These are phyloP conservation scores for Euglossa dilemma DNA, from an alignment of 1,140 invertebrate genomes.

Conservation along the genomic window DNA sequence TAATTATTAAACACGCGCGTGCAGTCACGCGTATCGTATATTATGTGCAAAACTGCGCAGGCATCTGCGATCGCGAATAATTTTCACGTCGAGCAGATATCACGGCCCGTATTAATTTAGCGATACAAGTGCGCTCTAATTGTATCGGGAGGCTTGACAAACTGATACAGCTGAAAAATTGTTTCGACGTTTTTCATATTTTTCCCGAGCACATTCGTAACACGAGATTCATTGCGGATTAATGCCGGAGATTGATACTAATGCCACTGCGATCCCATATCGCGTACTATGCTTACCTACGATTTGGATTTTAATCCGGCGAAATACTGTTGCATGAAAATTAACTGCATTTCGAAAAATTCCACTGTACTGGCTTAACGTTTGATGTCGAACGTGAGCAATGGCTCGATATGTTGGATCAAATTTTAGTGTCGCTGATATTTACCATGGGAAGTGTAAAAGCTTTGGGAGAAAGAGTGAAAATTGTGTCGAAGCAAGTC, in stretches of 20 bases:
- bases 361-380: not conserved
- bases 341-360: not conserved
- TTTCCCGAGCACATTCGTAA: not conserved
- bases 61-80: not conserved
- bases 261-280: not conserved
- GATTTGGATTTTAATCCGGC: not conserved
- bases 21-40: not conserved
- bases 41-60: not conserved
- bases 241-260: not conserved
- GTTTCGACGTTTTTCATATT: not conserved
- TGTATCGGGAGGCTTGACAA: not conserved
- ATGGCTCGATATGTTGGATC: no score
- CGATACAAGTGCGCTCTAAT: conserved; percentile 10
- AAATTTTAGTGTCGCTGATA: no score
- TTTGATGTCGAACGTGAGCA: no score
- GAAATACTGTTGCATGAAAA: not conserved
- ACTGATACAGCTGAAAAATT: not conserved
- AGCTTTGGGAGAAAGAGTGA: no score
- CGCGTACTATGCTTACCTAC: not conserved
- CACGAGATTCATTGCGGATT: not conserved
- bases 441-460: no score
- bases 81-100: conserved; percentile 5
- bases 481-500: no score
- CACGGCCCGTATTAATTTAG: conserved; percentile 5
- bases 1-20: not conserved